A percentile compares a stretch with the other conserved stretches of the same genome.
Evolutionary conservation across 2,888 invertebrate genomes (phyloP).

Genomic region (Hetaerina titia): DNA sequence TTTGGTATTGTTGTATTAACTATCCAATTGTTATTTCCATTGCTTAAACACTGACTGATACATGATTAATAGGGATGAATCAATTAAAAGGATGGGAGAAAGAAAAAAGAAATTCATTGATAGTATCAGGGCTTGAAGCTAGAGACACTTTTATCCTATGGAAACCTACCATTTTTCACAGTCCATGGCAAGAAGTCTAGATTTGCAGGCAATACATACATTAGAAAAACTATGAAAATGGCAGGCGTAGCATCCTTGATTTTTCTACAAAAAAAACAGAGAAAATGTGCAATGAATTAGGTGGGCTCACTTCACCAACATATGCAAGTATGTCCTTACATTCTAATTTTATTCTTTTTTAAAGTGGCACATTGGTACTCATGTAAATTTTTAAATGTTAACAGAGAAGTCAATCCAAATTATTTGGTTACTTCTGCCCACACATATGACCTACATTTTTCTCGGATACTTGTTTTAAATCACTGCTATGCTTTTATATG

Average conservation of each 20-base stretch:
- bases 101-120: background rate
- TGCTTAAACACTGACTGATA: too few relatives aligned
- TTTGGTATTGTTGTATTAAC: too few relatives aligned
- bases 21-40: too few relatives aligned
- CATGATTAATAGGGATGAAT: too few relatives aligned
- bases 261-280: constrained; percentile 78
- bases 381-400: background rate
- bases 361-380: background rate
- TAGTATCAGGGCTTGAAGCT: background rate
- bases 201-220: constrained; percentile 91
- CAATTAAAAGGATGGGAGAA: too few relatives aligned
- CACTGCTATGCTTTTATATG: too few relatives aligned
- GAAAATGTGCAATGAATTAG: background rate
- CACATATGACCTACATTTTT: too few relatives aligned
- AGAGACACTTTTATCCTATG: constrained; percentile 66
- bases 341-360: background rate
- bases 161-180: constrained; percentile 76
- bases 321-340: too few relatives aligned
- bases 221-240: constrained; percentile 88
- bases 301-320: too few relatives aligned
- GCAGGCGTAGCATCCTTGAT: constrained; percentile 91
- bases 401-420: background rate
- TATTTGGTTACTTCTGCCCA: too few relatives aligned
- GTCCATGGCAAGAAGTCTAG: constrained; percentile 87
- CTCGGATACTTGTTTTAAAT: too few relatives aligned